Percentiles rank a stretch among this genome's conserved stretches.
Evolutionary conservation across 2,888 invertebrate species (phyloP).

Genomic region (Choreutis nemorana): DNA sequence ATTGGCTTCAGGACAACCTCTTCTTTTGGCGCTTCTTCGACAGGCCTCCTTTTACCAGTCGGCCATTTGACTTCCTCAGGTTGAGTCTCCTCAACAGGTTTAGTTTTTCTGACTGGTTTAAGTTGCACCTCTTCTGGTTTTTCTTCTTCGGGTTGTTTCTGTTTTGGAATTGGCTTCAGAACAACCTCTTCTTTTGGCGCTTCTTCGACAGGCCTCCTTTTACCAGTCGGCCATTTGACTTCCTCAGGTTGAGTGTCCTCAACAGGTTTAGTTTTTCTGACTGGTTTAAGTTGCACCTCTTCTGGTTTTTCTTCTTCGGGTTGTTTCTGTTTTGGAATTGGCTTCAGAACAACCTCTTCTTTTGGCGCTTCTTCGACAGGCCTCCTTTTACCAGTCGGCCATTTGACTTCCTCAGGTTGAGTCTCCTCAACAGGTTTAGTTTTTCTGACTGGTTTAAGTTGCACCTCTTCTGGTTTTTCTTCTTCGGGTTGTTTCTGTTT

Average conservation of each 20-base stretch:
- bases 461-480: constrained; percentile 14
- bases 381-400: constrained; percentile 26
- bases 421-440: constrained; percentile 15
- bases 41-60: constrained; percentile 19
- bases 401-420: constrained; percentile 22
- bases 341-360: constrained; percentile 58
- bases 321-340: constrained; percentile 23
- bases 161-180: constrained; percentile 32
- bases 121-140: constrained; percentile 14
- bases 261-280: constrained; percentile 25
- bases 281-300: constrained; percentile 21
- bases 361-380: constrained; percentile 36
- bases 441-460: constrained; percentile 15
- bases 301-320: constrained; percentile 11
- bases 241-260: constrained; percentile 17
- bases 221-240: constrained; percentile 19
- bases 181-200: constrained; percentile 26
- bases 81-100: constrained; percentile 24
- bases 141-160: constrained; percentile 25
- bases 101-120: constrained; percentile 23
- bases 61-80: constrained; percentile 20
- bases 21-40: constrained; percentile 24
- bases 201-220: constrained; percentile 21
- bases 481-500: constrained; percentile 38
- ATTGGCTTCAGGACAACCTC: constrained; percentile 33